Conservation (phyloP, 2,113 vertebrate genomes). For the Pituophis catenifer region DNA sequence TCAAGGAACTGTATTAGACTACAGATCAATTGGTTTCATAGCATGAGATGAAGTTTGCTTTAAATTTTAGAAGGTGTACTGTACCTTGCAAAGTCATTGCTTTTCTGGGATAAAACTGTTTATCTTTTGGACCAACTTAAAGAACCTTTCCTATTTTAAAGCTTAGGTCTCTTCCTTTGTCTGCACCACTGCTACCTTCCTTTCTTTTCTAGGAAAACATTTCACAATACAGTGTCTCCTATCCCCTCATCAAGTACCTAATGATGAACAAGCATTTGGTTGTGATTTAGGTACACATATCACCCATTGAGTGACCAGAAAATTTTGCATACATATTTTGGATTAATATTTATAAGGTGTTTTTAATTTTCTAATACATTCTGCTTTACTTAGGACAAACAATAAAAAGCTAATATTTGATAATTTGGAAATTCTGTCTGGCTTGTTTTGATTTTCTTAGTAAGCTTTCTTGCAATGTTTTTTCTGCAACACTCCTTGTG, state of each 20-base stretch:
- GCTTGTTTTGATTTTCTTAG: not conserved
- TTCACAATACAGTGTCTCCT: slow-evolving; percentile 33
- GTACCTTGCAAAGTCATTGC: slow-evolving; percentile 23
- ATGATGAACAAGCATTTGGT: slow-evolving; percentile 9
- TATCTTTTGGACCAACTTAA: slow-evolving; percentile 64
- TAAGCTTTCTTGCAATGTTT: not conserved
- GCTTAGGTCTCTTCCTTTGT: slow-evolving; percentile 40
- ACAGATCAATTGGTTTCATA: slow-evolving; percentile 52
- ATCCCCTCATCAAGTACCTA: slow-evolving; percentile 27
- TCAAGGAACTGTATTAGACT: slow-evolving; percentile 58
- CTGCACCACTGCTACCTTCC: not conserved
- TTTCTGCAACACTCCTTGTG: not conserved
- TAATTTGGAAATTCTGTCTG: not conserved
- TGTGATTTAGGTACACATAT: not conserved
- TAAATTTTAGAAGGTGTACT: slow-evolving; percentile 23
- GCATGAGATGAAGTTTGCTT: slow-evolving; percentile 43
- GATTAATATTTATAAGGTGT: not conserved
- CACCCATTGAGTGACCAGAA: not conserved
- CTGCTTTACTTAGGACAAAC: not conserved
- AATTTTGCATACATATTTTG: not conserved
- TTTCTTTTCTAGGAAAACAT: slow-evolving; percentile 58
- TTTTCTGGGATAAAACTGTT: slow-evolving; percentile 63
- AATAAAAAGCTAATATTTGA: not conserved
- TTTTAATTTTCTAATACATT: not conserved
- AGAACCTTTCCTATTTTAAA: slow-evolving; percentile 61